Base-by-base conservation (phyloP, 2,113 vertebrate genomes). In the Octodon degus region DNA sequence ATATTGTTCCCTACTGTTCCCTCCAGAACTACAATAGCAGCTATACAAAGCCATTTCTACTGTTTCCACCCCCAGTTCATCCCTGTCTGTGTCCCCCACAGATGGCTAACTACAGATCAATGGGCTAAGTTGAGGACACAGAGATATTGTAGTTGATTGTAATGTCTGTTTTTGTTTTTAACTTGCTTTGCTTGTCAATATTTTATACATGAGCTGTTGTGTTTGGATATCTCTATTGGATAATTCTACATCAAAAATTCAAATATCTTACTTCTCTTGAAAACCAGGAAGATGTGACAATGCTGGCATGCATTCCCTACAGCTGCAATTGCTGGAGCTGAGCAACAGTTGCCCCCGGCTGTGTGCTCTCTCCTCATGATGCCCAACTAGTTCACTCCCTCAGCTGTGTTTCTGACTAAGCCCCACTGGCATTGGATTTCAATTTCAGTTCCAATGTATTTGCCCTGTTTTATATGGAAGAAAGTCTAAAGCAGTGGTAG, bases 161-260 rank as follows among this genome's bases (percentile, higher is more conserved):
- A 62, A 58, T 17, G 40, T 53, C 72, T 68, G 11, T 84, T 94
- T 81, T 40, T 34, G 25, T 94, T 40, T 84, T 32, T 50, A 65
- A 83, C 20, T 80, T 70, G 55, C 7, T 53, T 84, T 37, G 11
- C 25, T 86, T 94, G 47, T 83, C 83, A 83, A 86, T 62, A 92
- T 90, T 95, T 95, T 92, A 94, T 62, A 84, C 32, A n/a, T 47
- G 63, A 40, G 14, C 22, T 53, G 32, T 85, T 91, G 86, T 67
- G 72, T 63, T n/a, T 14, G 25, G 53, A 37, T n/a, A 91, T 90
- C 90, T 92, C 62, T 34, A 87, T 50, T 65, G 82, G 72, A 30
- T 72, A n/a, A 88, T 91, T 94, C 88, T 82, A 58, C 34, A 27
- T 8, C 20, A 91, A 93, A 43, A 40, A 82, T 92, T 67, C 67